These are phyloP conservation scores for Melanotaenia pygmaea DNA, from an alignment of 2,797 vertebrate genomes.

Conservation along the genomic window DNA sequence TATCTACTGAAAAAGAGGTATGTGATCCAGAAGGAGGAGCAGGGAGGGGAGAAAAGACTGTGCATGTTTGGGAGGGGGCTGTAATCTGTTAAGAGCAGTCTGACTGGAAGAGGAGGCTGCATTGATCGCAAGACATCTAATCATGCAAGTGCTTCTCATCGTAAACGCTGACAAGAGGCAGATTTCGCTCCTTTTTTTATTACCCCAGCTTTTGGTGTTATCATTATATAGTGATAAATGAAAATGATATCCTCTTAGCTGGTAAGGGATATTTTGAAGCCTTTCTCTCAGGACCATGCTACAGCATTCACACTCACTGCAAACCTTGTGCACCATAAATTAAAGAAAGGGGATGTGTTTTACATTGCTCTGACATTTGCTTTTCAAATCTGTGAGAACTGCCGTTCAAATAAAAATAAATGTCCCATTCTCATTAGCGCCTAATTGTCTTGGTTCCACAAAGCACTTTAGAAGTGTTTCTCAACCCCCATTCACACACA, in stretches of 20 bases:
- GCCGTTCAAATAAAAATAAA: background rate
- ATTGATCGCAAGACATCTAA: slow-evolving; percentile 80
- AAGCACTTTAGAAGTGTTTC: background rate
- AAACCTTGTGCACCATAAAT: background rate
- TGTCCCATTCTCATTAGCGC: background rate
- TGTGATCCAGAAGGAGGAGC: slow-evolving; percentile 59
- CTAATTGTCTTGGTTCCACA: background rate
- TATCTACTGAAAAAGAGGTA: slow-evolving; percentile 30
- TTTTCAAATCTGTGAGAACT: background rate
- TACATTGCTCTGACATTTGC: background rate
- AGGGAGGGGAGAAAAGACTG: slow-evolving; percentile 42
- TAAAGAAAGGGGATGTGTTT: background rate
- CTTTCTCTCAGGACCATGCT: slow-evolving; percentile 22
- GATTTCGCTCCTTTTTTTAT: slow-evolving; percentile 77
- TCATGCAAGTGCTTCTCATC: slow-evolving; percentile 80
- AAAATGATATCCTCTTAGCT: slow-evolving; percentile 75
- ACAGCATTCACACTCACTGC: slow-evolving; percentile 11
- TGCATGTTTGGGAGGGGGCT: slow-evolving; percentile 69
- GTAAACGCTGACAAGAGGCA: slow-evolving; percentile 83
- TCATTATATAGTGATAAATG: slow-evolving; percentile 78
- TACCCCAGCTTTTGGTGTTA: slow-evolving; percentile 67
- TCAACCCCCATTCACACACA: background rate
- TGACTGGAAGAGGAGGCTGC: slow-evolving; percentile 78
- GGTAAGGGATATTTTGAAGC: slow-evolving; percentile 62
- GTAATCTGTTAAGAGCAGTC: slow-evolving; percentile 84